Percentiles rank a stretch among this genome's conserved stretches.
Conservation (phyloP, 2,113 vertebrate genomes). For the Dolichallabes microphthalmus region DNA sequence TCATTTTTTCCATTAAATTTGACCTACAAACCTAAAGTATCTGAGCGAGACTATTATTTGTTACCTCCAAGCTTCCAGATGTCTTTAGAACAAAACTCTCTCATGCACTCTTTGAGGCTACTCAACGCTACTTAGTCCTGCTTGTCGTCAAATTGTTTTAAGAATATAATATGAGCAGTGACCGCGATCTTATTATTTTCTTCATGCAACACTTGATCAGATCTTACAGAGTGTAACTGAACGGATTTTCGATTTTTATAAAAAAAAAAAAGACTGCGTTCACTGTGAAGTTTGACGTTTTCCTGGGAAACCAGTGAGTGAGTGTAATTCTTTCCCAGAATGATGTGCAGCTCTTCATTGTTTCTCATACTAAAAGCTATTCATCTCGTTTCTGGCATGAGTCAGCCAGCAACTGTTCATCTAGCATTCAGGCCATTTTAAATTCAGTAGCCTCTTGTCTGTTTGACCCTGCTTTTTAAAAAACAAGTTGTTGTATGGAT, state of each 20-base stretch:
- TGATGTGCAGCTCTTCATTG: not conserved
- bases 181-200: not conserved
- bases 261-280: not conserved
- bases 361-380: not conserved
- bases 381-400: not conserved
- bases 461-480: not conserved
- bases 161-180: not conserved
- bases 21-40: not conserved
- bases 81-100: not conserved
- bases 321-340: not conserved
- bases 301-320: too few relatives aligned
- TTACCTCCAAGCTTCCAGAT: slow-evolving; percentile 4
- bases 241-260: not conserved
- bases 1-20: not conserved
- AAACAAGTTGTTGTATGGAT: too few relatives aligned
- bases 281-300: not conserved
- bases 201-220: not conserved
- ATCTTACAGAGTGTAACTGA: not conserved
- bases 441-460: not conserved
- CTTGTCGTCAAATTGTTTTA: not conserved
- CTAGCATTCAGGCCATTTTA: not conserved
- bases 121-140: too few relatives aligned
- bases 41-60: not conserved
- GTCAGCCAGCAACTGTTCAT: not conserved
- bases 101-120: not conserved